phyloP scores from a whole-genome alignment of 2,113 vertebrate genomes.

The Equus przewalskii region DNA sequence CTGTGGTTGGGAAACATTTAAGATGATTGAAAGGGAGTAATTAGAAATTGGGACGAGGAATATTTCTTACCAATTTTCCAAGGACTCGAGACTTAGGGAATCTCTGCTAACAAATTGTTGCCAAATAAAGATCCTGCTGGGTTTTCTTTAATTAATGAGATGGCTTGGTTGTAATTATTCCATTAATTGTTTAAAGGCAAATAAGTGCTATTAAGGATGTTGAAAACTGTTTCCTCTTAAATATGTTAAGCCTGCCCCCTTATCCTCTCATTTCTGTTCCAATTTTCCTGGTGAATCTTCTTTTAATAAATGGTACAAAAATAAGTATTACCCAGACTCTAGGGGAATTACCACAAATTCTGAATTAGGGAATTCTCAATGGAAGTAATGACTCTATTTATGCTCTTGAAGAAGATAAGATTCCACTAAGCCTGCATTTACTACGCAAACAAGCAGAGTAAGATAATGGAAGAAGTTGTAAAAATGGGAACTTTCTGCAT shows the following conservation, averaged over 20 bases:
- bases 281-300: slow-evolving; percentile 55
- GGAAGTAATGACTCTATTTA: slow-evolving; percentile 16
- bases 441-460: neutral
- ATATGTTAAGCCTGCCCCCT: slow-evolving; percentile 39
- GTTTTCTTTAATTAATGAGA: slow-evolving; percentile 77
- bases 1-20: slow-evolving; percentile 37
- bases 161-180: slow-evolving; percentile 67
- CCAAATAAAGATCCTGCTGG: slow-evolving; percentile 75
- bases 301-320: slow-evolving; percentile 56
- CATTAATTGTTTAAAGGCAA: slow-evolving; percentile 76
- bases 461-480: neutral
- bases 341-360: neutral
- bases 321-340: slow-evolving; percentile 8
- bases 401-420: slow-evolving; percentile 21
- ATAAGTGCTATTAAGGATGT: slow-evolving; percentile 57
- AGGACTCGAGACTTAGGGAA: slow-evolving; percentile 14
- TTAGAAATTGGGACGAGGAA: slow-evolving; percentile 42
- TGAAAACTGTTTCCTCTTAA: slow-evolving; percentile 64
- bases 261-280: slow-evolving; percentile 47
- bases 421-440: neutral
- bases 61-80: slow-evolving; percentile 45
- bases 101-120: slow-evolving; percentile 61
- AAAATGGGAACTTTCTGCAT: slow-evolving; percentile 8
- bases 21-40: slow-evolving; percentile 47
- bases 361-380: slow-evolving; percentile 11